Evolutionary conservation across 2,888 invertebrate genomes (phyloP).

Genomic region (Scrobipalpa atriplicella): DNA sequence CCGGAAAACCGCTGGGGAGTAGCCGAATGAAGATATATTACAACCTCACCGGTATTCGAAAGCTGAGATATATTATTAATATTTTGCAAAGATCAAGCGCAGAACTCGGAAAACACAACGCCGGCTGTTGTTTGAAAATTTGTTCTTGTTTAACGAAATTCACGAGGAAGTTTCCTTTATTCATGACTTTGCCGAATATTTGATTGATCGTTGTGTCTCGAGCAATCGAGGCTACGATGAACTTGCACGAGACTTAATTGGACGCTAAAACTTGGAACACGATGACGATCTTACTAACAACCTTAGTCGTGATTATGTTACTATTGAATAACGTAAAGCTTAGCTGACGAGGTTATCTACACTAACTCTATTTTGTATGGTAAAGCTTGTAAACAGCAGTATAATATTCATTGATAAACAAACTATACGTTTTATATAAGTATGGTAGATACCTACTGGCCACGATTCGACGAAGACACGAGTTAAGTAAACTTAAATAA

Average conservation of each 20-base stretch:
- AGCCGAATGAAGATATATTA: conserved; percentile 21
- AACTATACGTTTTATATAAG: too few relatives aligned
- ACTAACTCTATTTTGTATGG: too few relatives aligned
- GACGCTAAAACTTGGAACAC: conserved; percentile 27
- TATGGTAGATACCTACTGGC: too few relatives aligned
- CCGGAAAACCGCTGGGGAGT: conserved; percentile 9
- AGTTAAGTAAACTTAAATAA: too few relatives aligned
- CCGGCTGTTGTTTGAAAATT: conserved; percentile 37
- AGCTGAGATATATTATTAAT: conserved; percentile 15
- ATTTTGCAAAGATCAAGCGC: conserved; percentile 23
- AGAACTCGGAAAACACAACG: conserved; percentile 11
- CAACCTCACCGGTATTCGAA: conserved; percentile 19
- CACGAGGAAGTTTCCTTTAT: conserved; percentile 61
- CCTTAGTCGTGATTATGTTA: conserved; percentile 3
- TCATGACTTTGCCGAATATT: conserved; percentile 77
- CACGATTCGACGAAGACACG: too few relatives aligned
- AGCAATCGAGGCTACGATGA: conserved; percentile 71
- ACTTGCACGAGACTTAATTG: conserved; percentile 75
- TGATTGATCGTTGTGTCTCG: conserved; percentile 76
- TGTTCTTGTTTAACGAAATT: conserved; percentile 34
- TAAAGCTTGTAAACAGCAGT: too few relatives aligned
- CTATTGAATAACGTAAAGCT: background rate
- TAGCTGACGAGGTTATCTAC: too few relatives aligned
- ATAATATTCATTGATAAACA: too few relatives aligned
- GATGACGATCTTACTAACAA: background rate